phyloP scores from a whole-genome alignment of 2,888 invertebrate species.

The Sinelater perroti region DNA sequence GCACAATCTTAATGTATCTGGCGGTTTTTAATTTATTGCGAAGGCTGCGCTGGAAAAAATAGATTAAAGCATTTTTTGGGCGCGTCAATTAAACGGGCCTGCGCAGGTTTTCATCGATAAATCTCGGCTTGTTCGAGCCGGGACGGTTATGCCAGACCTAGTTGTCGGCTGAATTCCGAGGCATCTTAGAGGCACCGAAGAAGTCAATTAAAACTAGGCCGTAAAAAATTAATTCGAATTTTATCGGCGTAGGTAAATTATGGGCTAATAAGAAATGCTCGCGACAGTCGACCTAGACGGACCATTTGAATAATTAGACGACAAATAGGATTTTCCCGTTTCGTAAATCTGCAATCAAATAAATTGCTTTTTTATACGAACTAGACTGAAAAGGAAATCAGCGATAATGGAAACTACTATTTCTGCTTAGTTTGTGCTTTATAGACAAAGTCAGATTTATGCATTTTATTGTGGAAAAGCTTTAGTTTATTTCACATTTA shows the following conservation, averaged over 20 bases:
- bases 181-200: not conserved
- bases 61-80: constrained; percentile 1
- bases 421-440: too few relatives aligned
- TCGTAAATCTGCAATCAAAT: too few relatives aligned
- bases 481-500: too few relatives aligned
- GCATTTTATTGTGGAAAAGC: too few relatives aligned
- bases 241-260: not conserved
- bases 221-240: not conserved
- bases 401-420: too few relatives aligned
- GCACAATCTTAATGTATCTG: constrained; percentile 4
- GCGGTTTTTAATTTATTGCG: constrained; percentile 1
- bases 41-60: not conserved
- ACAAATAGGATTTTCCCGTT: too few relatives aligned
- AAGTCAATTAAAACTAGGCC: not conserved
- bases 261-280: too few relatives aligned
- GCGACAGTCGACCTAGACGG: too few relatives aligned
- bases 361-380: too few relatives aligned
- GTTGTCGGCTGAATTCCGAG: not conserved
- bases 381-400: too few relatives aligned
- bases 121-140: not conserved
- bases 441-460: too few relatives aligned
- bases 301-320: too few relatives aligned
- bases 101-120: not conserved
- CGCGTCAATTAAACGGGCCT: not conserved
- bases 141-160: not conserved